These are phyloP conservation scores for Gasterosteus nipponicus DNA, from an alignment of 2,113 vertebrate species.

Conservation along the genomic window DNA sequence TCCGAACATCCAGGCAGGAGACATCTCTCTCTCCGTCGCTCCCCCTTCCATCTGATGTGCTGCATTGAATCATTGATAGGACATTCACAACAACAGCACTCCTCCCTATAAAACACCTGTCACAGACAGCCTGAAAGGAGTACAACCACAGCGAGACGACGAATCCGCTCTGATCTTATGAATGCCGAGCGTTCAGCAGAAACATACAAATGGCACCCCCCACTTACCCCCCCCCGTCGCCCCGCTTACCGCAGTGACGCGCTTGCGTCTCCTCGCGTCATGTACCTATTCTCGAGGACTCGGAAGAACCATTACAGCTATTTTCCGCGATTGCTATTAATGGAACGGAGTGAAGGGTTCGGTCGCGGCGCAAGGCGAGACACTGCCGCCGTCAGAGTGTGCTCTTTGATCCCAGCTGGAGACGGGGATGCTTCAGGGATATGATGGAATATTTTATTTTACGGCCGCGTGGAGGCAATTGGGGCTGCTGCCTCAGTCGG, in stretches of 20 bases:
- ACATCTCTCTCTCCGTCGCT: slow-evolving; percentile 67
- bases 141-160: slow-evolving; percentile 24
- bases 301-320: slow-evolving; percentile 37
- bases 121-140: slow-evolving; percentile 63
- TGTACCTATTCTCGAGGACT: slow-evolving; percentile 44
- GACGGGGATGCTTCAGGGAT: slow-evolving; percentile 68
- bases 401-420: slow-evolving; percentile 78
- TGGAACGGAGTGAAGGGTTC: slow-evolving; percentile 59
- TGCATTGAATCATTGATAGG: slow-evolving; percentile 82
- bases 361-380: slow-evolving; percentile 30
- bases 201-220: slow-evolving; percentile 5
- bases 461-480: slow-evolving; percentile 62
- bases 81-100: slow-evolving; percentile 77
- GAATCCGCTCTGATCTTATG: slow-evolving; percentile 57
- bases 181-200: slow-evolving; percentile 31
- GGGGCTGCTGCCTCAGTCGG: slow-evolving; percentile 50
- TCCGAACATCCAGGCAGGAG: slow-evolving; percentile 63
- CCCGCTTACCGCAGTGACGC: background rate
- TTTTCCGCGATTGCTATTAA: slow-evolving; percentile 62
- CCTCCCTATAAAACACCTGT: slow-evolving; percentile 78
- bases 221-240: too few species aligned
- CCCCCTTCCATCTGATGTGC: slow-evolving; percentile 70
- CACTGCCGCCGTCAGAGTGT: slow-evolving; percentile 44
- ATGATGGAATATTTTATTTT: slow-evolving; percentile 78
- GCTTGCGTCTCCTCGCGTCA: slow-evolving; percentile 9